Percentiles rank a stretch among this genome's conserved stretches.
These are phyloP conservation scores for Epizoanthus illoricatus DNA, from an alignment of 92 coral and sea anemone genomes.

Conservation along the genomic window DNA sequence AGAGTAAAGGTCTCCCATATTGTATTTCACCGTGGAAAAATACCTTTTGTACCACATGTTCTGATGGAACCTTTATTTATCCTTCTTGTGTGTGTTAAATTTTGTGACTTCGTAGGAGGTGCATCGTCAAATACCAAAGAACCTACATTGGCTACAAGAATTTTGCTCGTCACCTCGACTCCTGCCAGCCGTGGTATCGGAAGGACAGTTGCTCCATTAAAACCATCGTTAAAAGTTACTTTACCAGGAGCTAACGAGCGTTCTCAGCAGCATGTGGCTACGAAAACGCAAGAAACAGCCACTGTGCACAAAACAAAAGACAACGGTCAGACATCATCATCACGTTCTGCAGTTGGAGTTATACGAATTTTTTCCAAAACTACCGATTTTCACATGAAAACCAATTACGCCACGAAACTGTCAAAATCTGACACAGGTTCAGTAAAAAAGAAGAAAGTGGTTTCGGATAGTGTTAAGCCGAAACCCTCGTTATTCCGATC, in stretches of 20 bases:
- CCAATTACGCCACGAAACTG: conserved; percentile 26
- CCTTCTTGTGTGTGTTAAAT: conserved; percentile 43
- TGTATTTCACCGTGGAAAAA: conserved; percentile 30
- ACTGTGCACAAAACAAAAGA: conserved; percentile 17
- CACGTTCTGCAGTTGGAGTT: conserved; percentile 24
- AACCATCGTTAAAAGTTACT: conserved; percentile 38
- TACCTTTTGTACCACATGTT: conserved; percentile 21
- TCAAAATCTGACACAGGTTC: conserved; percentile 15
- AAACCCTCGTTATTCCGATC: conserved; percentile 9
- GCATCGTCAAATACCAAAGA: conserved; percentile 23
- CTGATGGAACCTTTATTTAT: conserved; percentile 39
- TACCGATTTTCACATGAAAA: conserved; percentile 18
- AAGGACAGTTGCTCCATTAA: conserved; percentile 10
- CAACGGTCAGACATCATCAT: background rate
- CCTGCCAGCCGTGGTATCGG: background rate
- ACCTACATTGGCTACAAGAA: conserved; percentile 25
- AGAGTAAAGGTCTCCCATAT: conserved; percentile 2
- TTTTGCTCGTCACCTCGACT: conserved; percentile 25
- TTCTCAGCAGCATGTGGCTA: conserved; percentile 39
- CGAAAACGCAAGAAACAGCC: conserved; percentile 21
- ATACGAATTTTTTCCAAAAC: conserved; percentile 20
- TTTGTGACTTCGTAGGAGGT: conserved; percentile 43
- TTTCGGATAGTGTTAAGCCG: conserved; percentile 20
- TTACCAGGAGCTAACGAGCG: conserved; percentile 13
- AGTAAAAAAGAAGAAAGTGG: conserved; percentile 24